These are phyloP conservation scores for Phaonia tiefii DNA, from an alignment of 2,888 invertebrate genomes.

Conservation along the genomic window DNA sequence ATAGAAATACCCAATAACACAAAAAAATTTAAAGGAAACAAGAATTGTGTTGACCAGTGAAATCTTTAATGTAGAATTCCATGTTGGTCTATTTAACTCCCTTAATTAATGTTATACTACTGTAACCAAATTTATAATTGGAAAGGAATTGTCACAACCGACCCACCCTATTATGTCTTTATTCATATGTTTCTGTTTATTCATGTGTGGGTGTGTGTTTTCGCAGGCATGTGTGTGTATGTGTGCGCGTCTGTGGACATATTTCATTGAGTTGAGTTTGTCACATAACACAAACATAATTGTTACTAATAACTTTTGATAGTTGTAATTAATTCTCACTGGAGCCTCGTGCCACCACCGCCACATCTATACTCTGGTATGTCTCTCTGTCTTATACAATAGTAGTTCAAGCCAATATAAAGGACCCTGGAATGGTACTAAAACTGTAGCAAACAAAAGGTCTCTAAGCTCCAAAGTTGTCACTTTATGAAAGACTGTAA, in stretches of 20 bases:
- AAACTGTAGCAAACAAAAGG: slow-evolving; percentile 13
- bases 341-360: slow-evolving; percentile 29
- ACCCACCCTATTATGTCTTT: too few species aligned
- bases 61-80: too few species aligned
- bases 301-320: slow-evolving; percentile 63
- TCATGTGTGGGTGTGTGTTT: slow-evolving; percentile 9
- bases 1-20: too few species aligned
- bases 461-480: slow-evolving; percentile 47
- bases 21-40: too few species aligned
- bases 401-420: too few species aligned
- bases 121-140: too few species aligned
- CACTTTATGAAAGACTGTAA: slow-evolving; percentile 36
- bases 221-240: slow-evolving; percentile 1
- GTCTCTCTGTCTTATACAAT: neutral
- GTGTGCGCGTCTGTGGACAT: slow-evolving; percentile 23
- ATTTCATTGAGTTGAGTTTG: slow-evolving; percentile 38
- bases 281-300: slow-evolving; percentile 58
- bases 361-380: neutral
- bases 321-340: slow-evolving; percentile 63
- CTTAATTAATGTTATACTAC: too few species aligned
- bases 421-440: neutral
- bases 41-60: too few species aligned
- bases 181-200: neutral
- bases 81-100: too few species aligned
- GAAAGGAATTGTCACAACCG: too few species aligned